These are phyloP conservation scores for Nicator chloris DNA, from an alignment of 2,113 vertebrate genomes.

Conservation along the genomic window DNA sequence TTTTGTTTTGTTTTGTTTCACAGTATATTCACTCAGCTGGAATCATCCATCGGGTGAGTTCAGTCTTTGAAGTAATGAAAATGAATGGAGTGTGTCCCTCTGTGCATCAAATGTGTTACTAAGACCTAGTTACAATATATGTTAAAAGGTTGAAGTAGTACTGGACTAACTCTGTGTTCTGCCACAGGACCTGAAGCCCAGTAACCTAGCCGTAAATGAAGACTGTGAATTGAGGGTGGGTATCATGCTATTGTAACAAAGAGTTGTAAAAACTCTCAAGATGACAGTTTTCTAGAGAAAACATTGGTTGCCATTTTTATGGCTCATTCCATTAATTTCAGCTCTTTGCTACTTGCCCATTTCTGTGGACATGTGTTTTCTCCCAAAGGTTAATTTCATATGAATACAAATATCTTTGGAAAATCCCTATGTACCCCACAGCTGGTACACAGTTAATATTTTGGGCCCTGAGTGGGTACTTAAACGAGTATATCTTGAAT, in stretches of 20 bases:
- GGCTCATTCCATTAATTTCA: background rate
- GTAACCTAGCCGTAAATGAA: slow-evolving; percentile 95
- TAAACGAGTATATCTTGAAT: background rate
- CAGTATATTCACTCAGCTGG: slow-evolving; percentile 99
- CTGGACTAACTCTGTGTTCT: background rate
- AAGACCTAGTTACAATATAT: background rate
- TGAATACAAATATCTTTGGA: background rate
- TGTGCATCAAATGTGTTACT: background rate
- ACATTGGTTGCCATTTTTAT: background rate
- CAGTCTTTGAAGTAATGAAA: background rate
- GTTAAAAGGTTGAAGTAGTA: background rate
- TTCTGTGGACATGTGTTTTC: background rate
- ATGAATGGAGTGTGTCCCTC: background rate
- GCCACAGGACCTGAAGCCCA: slow-evolving; percentile 91
- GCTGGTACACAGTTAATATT: background rate
- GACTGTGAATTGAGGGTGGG: slow-evolving; percentile 95
- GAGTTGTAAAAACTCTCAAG: background rate
- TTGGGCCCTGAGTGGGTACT: background rate
- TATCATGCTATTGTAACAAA: background rate
- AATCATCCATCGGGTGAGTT: slow-evolving; percentile 95
- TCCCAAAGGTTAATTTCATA: background rate
- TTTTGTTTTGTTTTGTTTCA: background rate
- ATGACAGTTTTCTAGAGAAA: background rate
- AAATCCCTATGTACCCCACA: background rate
- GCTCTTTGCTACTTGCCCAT: background rate